phyloP scores from a whole-genome alignment of 2,888 invertebrate genomes.

The Deroplatys truncata region DNA sequence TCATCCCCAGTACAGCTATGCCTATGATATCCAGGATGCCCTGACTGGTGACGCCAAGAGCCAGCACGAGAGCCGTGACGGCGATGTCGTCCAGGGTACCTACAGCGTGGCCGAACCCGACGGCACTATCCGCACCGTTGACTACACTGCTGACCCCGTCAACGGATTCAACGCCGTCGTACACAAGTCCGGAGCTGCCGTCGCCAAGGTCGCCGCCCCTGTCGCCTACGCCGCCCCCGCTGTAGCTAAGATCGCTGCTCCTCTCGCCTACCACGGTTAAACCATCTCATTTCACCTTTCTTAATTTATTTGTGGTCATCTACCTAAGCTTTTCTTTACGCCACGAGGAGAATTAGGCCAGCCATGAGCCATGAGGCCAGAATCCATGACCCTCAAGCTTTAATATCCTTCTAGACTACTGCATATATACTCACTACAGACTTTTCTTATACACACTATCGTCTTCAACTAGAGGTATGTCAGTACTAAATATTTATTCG shows the following conservation, averaged over 20 bases:
- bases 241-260: constrained; percentile 38
- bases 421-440: neutral
- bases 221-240: constrained; percentile 39
- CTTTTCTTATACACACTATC: neutral
- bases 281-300: neutral
- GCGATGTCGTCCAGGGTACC: constrained; percentile 53
- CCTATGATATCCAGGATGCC: constrained; percentile 52
- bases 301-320: neutral
- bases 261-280: constrained; percentile 13
- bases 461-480: neutral
- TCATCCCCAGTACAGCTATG: constrained; percentile 54
- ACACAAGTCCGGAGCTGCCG: constrained; percentile 45
- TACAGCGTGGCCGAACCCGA: constrained; percentile 54
- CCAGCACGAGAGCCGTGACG: constrained; percentile 52
- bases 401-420: neutral
- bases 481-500: neutral
- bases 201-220: constrained; percentile 22
- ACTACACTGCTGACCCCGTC: constrained; percentile 55
- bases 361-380: neutral
- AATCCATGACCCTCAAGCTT: neutral
- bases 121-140: constrained; percentile 52
- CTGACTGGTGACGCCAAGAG: constrained; percentile 54
- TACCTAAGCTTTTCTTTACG: neutral
- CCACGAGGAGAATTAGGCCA: neutral
- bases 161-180: constrained; percentile 58